phyloP scores from a whole-genome alignment of 1,140 invertebrate genomes.

The Drosophila kanapiae region DNA sequence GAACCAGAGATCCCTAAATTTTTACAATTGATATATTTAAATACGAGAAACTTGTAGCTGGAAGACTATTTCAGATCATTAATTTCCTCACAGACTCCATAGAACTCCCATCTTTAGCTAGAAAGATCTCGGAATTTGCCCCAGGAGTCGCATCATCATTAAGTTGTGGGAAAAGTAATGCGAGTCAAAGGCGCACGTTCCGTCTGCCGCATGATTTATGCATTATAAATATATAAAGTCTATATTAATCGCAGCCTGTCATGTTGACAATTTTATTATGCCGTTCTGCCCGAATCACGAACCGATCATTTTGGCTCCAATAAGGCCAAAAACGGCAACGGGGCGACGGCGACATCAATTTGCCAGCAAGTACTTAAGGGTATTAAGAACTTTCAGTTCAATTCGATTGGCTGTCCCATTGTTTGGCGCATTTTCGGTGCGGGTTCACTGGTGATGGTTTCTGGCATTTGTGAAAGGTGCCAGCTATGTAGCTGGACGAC shows the following conservation, averaged over 20 bases:
- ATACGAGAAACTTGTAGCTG: background rate
- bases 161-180: slow-evolving; percentile 49
- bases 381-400: slow-evolving; percentile 52
- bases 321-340: background rate
- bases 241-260: slow-evolving; percentile 74
- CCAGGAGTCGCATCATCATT: slow-evolving; percentile 54
- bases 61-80: too few species aligned
- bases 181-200: slow-evolving; percentile 30
- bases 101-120: slow-evolving; percentile 12
- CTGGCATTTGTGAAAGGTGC: slow-evolving; percentile 60
- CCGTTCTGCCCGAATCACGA: slow-evolving; percentile 56
- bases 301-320: slow-evolving; percentile 20
- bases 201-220: slow-evolving; percentile 61
- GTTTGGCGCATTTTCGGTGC: slow-evolving; percentile 24
- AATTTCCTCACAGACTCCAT: too few species aligned
- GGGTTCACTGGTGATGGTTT: slow-evolving; percentile 26
- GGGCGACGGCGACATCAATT: slow-evolving; percentile 57
- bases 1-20: too few species aligned
- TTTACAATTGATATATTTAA: background rate
- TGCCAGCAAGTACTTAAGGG: slow-evolving; percentile 41
- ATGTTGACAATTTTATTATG: slow-evolving; percentile 79
- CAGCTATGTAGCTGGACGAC: slow-evolving; percentile 42
- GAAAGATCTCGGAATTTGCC: slow-evolving; percentile 24
- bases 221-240: slow-evolving; percentile 68
- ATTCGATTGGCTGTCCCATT: slow-evolving; percentile 29